Base-by-base conservation (phyloP, 2,888 invertebrate species). In the Cheiracanthium punctorium region DNA sequence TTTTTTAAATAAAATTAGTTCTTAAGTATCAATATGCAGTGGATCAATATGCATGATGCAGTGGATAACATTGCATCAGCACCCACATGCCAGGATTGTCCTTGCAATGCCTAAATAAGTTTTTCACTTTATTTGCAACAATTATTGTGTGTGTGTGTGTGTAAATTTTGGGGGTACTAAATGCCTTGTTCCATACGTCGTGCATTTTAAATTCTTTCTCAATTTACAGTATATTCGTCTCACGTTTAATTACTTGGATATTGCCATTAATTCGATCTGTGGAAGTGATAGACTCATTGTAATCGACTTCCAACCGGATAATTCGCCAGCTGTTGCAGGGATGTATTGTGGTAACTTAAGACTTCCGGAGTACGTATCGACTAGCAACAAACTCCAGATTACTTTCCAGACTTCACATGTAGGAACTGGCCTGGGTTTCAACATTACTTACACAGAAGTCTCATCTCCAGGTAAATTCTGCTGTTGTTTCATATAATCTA, bases 201-300 rank as follows among this genome's bases (percentile, higher is more conserved):
- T n/a, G n/a, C n/a, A n/a, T n/a, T n/a, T n/a, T n/a, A n/a, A n/a
- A n/a, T n/a, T n/a, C n/a, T n/a, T n/a, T n/a, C n/a, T n/a, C n/a
- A n/a, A n/a, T n/a, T n/a, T n/a, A n/a, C n/a, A 67, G 67, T 10
- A 30, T 32, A 67, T 67, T 32, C 67, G 67, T 32, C 30, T 67
- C 30, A 67, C 29, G 14, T 67, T 67, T 12, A 67, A 67, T 12
- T n/a, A 32, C 17, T 10, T 67, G 29, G 67, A 67, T 24, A 30
- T 30, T 32, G 17, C 29, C 2, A 14, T 12, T 14, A 67, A 67
- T n/a, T 7, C 32, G 10, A 10, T 67, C n/a, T 67, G 67, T 30
- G 30, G 30, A n/a, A n/a, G 24, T 12, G 67, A 67, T 30, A 4
- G n/a, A 14, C 17, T 67, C 1, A 14, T 30, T 1, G 17, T 67